Evolutionary conservation across 2,797 vertebrate species (phyloP), one percentile per base, ranked within the genome.

Genomic region (Enteromius treurensis): DNA sequence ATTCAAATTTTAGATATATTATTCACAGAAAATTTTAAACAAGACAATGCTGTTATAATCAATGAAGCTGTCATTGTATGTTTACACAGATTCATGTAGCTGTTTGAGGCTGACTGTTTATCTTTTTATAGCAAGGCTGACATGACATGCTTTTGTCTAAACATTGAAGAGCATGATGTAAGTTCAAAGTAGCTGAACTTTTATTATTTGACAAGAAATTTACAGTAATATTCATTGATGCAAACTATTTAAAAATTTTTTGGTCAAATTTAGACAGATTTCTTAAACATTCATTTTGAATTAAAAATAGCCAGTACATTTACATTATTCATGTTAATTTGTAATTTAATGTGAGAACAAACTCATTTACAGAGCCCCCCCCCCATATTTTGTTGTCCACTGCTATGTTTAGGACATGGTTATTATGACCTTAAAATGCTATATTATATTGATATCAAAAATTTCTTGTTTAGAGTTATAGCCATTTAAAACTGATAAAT

Each of bases 1-100:
- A 4, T 26, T 77, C 23, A 45, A 29, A 42, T 42, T 29, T 42
- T 4, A 19, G 62, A 45, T 60, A 47, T 21, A 37, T 32, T 55
- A 40, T 40, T 77, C 14, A 6, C 9, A 21, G 40, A 11, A 64
- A 47, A 60, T 47, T 3, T 64, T 14, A 77, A 64, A 47, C 15
- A 11, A 13, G 29, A 53, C 5, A 75, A 55, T 47, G 17, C 23
- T 42, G 45, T 77, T 47, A 19, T 64, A 64, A 45, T 47, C 32
- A 64, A 64, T 64, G 40, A 77, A 47, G 58, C 15, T 64, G 75
- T 29, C 37, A 77, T 37, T 77, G 13, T 14, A 70, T 5, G 32
- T 76, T 76, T 76, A 58, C 73, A 40, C 11, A 15, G 21, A 23
- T 55, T 76, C 21, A 37, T 23, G 3, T 23, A 34, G 37, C 32